Conservation (phyloP, 2,797 vertebrate genomes). For the Muscicapa comitata region DNA sequence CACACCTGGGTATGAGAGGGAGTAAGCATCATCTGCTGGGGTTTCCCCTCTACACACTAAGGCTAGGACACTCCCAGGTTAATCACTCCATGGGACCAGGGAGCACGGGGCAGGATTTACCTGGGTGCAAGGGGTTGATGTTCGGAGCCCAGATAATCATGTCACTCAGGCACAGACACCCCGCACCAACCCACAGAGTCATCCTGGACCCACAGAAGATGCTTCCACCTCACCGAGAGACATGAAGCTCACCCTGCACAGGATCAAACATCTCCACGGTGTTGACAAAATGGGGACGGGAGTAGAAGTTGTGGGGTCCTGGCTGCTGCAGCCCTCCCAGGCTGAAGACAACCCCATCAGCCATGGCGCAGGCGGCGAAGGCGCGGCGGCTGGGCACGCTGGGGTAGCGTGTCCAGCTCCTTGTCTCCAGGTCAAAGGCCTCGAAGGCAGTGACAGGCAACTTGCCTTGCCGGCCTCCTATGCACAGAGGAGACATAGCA, state of each 20-base stretch:
- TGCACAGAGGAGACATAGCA: not conserved
- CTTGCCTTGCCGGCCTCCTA: constrained; percentile 96
- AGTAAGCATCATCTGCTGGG: fast-evolving
- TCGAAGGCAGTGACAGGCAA: constrained; percentile 94
- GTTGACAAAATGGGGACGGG: constrained; percentile 96
- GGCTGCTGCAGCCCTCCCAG: constrained; percentile 96
- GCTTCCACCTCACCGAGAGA: not conserved
- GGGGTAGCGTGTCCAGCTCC: constrained; percentile 90
- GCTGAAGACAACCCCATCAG: constrained; percentile 86
- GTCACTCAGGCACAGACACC: not conserved
- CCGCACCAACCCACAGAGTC: not conserved
- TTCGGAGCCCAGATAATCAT: not conserved
- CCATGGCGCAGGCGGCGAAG: constrained; percentile 87
- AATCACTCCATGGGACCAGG: not conserved
- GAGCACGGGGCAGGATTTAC: not conserved
- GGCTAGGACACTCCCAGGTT: not conserved
- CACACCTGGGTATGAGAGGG: constrained; percentile 74
- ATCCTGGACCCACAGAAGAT: not conserved
- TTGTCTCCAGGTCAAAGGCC: constrained; percentile 91
- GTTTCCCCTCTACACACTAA: not conserved
- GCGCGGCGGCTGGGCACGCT: constrained; percentile 93
- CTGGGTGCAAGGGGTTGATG: not conserved
- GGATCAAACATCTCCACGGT: constrained; percentile 94
- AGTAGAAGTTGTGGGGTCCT: constrained; percentile 97
- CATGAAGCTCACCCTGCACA: constrained; percentile 81